Conservation (phyloP, 1,140 invertebrate genomes). For the Protaetia brevitarsis region DNA sequence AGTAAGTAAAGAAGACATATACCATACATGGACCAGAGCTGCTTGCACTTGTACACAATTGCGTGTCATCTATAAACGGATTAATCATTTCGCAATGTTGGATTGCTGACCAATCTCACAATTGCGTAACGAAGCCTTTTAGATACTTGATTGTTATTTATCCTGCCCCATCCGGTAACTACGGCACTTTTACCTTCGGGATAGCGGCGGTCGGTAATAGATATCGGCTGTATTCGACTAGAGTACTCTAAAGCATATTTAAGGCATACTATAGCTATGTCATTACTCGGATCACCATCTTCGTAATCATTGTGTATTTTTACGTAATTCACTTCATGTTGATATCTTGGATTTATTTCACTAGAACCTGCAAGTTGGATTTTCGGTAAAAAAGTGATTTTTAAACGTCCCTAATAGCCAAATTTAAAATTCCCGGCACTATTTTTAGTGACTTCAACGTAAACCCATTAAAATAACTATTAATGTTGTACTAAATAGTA, state of each 20-base stretch:
- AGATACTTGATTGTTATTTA: not conserved
- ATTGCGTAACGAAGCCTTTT: not conserved
- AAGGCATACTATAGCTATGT: not conserved
- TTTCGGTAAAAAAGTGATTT: too few species aligned
- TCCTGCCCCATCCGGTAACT: not conserved
- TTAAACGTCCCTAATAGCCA: too few species aligned
- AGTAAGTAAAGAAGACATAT: too few species aligned
- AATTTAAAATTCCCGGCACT: too few species aligned
- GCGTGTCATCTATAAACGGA: not conserved
- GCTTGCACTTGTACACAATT: not conserved
- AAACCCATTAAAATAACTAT: too few species aligned
- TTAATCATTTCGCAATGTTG: not conserved
- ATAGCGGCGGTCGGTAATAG: not conserved
- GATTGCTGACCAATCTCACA: not conserved
- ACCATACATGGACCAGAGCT: not conserved
- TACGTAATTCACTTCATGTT: not conserved
- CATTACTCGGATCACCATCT: not conserved
- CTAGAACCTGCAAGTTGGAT: too few species aligned
- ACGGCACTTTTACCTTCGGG: not conserved
- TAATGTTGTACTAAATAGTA: too few species aligned
- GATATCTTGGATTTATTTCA: not conserved
- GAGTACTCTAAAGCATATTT: not conserved
- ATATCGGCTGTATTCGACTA: not conserved
- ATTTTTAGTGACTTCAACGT: too few species aligned
- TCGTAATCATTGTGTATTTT: not conserved